Conservation (phyloP, 2,797 vertebrate species). For the Lindbergichthys nudifrons region DNA sequence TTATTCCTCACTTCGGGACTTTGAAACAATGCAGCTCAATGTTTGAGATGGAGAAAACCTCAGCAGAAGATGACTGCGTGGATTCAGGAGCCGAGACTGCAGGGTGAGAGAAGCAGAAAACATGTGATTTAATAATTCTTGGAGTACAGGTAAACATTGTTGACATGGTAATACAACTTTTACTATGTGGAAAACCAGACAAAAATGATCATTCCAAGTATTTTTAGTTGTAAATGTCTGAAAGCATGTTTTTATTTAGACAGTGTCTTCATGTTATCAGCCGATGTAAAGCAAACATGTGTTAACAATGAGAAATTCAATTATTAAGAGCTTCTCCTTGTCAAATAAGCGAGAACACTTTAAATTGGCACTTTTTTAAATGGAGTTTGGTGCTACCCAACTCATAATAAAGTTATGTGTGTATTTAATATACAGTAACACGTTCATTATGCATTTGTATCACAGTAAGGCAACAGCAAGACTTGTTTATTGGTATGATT, state of each 20-base stretch:
- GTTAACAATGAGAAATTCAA: neutral
- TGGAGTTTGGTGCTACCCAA: neutral
- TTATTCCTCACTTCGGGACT: neutral
- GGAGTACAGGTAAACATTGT: too few species aligned
- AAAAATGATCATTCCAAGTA: neutral
- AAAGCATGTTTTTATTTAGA: neutral
- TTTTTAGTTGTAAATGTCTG: neutral
- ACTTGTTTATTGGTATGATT: neutral
- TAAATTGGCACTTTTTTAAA: neutral
- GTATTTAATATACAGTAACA: too few species aligned
- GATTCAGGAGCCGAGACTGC: slow-evolving; percentile 94
- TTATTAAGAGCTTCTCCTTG: accelerated
- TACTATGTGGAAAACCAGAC: neutral
- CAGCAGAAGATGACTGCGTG: slow-evolving; percentile 88
- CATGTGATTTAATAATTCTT: too few species aligned
- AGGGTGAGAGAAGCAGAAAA: slow-evolving; percentile 83
- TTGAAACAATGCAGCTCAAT: slow-evolving; percentile 42
- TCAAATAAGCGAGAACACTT: neutral
- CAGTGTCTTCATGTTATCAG: neutral
- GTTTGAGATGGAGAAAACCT: slow-evolving; percentile 80
- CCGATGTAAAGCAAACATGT: neutral
- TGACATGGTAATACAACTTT: neutral
- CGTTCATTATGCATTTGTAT: neutral
- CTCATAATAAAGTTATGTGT: neutral
- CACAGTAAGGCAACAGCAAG: neutral